Evolutionary conservation across 2,888 invertebrate species (phyloP), one percentile per base, ranked within the genome.

Genomic region (Thera obeliscata): DNA sequence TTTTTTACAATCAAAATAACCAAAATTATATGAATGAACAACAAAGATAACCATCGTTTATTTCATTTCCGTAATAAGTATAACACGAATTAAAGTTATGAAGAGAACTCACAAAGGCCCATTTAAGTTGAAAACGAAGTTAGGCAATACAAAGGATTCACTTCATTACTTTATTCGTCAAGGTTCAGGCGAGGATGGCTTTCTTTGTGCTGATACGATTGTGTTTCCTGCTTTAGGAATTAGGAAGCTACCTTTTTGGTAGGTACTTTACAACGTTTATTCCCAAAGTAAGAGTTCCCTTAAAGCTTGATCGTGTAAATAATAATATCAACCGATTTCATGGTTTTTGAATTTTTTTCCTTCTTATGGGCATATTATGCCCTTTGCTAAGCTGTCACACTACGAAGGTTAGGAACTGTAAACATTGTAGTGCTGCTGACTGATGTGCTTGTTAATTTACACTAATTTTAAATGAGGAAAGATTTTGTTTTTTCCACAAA

Each of bases 41-140:
- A 59, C 52, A 62, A 60, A 65, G 50, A 65, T 61, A 43, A 43
- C 49, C 55, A 56, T 62, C 57, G 62, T 56, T 63, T 69, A 66
- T 61, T 69, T 63, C 60, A 69, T 69, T 66, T 69, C 69, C 66
- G 66, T 59, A 63, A 63, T 56, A 22, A 22, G 22, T 22, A 58
- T 33, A 67, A 61, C 64, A 60, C 66, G 60, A 66, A 63, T 69
- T 61, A 66, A 68, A 68, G 64, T 71, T 67, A 66, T 55, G 61
- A 64, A 68, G 64, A 43, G 64, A 60, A 50, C 12, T 61, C 61
- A 62, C 66, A 71, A 71, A 68, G 66, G 54, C 64, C 59, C 58
- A 64, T 66, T 71, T 66, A 64, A 67, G 66, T 69, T 71, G 66
- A 67, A 68, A 69, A 69, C 64, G 62, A 71, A 67, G 66, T 71